A percentile compares a stretch with the other conserved stretches of the same genome.
Evolutionary conservation across 2,113 vertebrate genomes (phyloP).

Genomic region (Probosciger aterrimus): DNA sequence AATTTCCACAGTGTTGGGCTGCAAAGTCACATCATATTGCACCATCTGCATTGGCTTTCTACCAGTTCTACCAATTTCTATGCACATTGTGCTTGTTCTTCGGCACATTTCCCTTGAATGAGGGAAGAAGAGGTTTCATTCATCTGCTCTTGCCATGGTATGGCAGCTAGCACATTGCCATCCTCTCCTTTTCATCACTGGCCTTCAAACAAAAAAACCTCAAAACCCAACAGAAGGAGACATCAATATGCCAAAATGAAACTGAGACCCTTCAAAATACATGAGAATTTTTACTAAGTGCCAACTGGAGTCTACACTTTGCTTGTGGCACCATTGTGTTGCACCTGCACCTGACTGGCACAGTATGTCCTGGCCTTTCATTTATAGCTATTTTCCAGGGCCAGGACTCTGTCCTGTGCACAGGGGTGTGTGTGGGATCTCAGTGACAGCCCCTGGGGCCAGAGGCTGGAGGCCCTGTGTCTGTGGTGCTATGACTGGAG

Average conservation of each 20-base stretch:
- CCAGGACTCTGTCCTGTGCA: not conserved
- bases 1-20: not conserved
- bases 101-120: fast-evolving
- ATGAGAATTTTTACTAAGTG: not conserved
- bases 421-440: not conserved
- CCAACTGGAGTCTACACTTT: not conserved
- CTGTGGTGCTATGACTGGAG: not conserved
- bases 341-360: not conserved
- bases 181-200: not conserved
- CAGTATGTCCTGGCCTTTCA: not conserved
- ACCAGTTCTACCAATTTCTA: too few relatives aligned
- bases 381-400: not conserved
- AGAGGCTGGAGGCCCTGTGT: not conserved
- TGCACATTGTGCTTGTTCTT: not conserved
- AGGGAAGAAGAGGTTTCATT: not conserved
- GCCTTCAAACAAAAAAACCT: not conserved
- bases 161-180: not conserved
- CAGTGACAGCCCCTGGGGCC: not conserved
- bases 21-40: not conserved
- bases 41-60: not conserved
- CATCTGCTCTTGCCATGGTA: not conserved
- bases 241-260: not conserved
- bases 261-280: not conserved
- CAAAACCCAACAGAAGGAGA: not conserved
- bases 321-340: fast-evolving